Evolutionary conservation across 2,797 vertebrate species (phyloP).

Genomic region (Sebastes miniatus): DNA sequence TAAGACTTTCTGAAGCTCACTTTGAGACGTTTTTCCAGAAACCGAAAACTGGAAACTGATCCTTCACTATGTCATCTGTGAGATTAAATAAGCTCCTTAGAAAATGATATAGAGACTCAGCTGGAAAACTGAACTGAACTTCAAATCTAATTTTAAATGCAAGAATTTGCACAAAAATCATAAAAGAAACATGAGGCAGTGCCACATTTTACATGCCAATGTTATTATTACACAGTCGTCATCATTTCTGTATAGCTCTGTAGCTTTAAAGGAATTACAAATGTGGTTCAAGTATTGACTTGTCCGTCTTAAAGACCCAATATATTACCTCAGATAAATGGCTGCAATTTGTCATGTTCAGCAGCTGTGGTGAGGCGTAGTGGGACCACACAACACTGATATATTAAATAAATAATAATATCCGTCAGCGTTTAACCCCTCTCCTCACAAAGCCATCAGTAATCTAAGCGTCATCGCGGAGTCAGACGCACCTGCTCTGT

Average conservation of each 20-base stretch:
- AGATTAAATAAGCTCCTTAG: neutral
- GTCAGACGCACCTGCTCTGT: constrained; percentile 5
- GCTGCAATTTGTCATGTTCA: neutral
- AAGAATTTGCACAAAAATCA: neutral
- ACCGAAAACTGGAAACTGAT: neutral
- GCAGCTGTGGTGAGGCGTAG: neutral
- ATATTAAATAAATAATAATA: constrained; percentile 16
- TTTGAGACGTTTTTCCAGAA: neutral
- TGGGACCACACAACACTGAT: neutral
- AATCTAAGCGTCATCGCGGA: constrained; percentile 2
- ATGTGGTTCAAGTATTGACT: neutral
- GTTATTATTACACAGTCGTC: neutral
- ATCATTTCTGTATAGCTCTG: neutral
- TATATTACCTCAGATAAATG: accelerated
- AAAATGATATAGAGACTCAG: neutral
- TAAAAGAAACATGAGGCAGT: neutral
- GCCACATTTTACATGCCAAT: neutral
- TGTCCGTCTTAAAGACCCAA: neutral
- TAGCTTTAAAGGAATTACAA: neutral
- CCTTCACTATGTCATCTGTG: neutral
- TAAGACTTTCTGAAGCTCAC: neutral
- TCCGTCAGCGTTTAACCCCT: constrained; percentile 19
- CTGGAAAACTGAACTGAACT: neutral
- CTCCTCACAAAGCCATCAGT: constrained; percentile 22
- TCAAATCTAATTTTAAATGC: neutral